phyloP scores from a whole-genome alignment of 2,888 invertebrate genomes.

The Salpingus planirostris region DNA sequence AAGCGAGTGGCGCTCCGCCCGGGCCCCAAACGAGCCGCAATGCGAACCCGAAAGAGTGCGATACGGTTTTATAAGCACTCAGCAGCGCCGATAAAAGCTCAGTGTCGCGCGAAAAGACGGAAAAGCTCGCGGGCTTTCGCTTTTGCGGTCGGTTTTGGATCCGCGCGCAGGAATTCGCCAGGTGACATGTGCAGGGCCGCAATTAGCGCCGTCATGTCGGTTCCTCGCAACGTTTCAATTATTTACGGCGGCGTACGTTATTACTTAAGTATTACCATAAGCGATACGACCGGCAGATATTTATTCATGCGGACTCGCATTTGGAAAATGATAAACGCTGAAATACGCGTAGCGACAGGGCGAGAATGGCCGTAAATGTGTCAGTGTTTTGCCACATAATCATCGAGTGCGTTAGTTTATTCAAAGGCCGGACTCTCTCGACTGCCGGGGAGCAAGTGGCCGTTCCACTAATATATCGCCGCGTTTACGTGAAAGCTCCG shows the following conservation, averaged over 20 bases:
- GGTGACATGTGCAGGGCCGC: background rate
- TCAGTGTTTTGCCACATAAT: conserved; percentile 19
- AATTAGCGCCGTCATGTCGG: background rate
- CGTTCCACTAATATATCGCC: conserved; percentile 16
- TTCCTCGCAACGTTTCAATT: background rate
- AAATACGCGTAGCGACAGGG: conserved; percentile 8
- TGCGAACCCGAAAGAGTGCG: no score
- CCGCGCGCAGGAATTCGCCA: no score
- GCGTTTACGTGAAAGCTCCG: conserved; percentile 15
- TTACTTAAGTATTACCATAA: no score
- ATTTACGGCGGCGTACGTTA: background rate
- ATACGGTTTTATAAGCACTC: no score
- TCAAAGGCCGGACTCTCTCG: conserved; percentile 7
- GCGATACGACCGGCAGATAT: conserved; percentile 3
- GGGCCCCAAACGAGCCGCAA: no score
- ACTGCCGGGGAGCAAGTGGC: conserved; percentile 15
- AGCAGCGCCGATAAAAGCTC: no score
- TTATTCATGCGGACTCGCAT: conserved; percentile 3
- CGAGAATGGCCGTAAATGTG: conserved; percentile 15
- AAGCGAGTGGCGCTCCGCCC: no score
- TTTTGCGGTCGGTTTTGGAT: no score
- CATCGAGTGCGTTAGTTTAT: conserved; percentile 17
- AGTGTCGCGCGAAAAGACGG: no score
- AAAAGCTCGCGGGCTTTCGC: no score
- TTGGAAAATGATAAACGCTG: conserved; percentile 10